A percentile compares a stretch with the other conserved stretches of the same genome.
Evolutionary conservation across 2,797 vertebrate species (phyloP).

Genomic region (Girardinus metallicus): DNA sequence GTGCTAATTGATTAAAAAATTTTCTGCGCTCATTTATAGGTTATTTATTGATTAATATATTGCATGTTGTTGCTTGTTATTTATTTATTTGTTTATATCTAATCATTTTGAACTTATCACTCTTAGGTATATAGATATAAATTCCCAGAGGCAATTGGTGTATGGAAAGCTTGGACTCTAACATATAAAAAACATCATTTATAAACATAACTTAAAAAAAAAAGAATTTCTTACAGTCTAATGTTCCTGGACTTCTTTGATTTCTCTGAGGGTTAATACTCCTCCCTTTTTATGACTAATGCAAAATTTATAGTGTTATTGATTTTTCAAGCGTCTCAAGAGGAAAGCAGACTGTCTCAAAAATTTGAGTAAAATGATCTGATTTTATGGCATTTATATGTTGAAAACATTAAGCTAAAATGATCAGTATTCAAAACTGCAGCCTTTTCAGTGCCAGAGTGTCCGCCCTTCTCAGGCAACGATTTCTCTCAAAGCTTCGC

Average conservation of each 20-base stretch:
- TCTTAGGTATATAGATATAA: no score
- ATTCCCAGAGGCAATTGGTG: not conserved
- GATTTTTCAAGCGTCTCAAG: constrained; percentile 48
- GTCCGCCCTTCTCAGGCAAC: not conserved
- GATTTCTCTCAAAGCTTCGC: constrained; percentile 39
- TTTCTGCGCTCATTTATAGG: no score
- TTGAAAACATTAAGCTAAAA: constrained; percentile 26
- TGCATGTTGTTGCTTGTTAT: no score
- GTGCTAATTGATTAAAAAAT: no score
- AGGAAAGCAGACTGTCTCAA: constrained; percentile 50
- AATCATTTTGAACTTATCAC: no score
- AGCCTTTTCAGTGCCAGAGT: constrained; percentile 3
- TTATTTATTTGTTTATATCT: no score
- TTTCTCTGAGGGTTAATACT: constrained; percentile 41
- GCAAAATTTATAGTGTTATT: constrained; percentile 54
- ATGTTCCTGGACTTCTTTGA: constrained; percentile 19
- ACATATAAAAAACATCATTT: not conserved
- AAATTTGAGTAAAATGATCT: constrained; percentile 30
- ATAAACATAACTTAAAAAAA: not conserved
- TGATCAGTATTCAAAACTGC: constrained; percentile 11
- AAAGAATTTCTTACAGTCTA: not conserved
- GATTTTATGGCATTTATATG: constrained; percentile 22
- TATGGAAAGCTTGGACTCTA: not conserved
- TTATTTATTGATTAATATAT: no score
- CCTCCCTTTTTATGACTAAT: constrained; percentile 39